Evolutionary conservation across 2,797 vertebrate species (phyloP), one percentile per base, ranked within the genome.

Genomic region (Mergus octosetaceus): DNA sequence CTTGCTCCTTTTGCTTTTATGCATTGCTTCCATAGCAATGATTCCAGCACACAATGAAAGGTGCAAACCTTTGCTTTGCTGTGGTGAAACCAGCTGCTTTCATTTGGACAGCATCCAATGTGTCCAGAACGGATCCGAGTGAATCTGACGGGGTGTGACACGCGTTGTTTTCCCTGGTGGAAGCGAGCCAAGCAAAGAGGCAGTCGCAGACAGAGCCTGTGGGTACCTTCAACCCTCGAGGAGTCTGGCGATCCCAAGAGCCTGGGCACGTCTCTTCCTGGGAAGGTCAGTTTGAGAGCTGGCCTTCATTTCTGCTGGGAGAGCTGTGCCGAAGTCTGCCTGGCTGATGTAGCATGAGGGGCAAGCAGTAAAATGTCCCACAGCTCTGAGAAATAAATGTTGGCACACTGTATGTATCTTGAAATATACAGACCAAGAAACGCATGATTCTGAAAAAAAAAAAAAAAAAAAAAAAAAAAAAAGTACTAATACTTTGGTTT

Each of bases 381-480:
- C 36, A 54, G 34, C 56, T 76, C 56, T 64, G 53, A 82, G 47
- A 89, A 94, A 79, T 74, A 18, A 7, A 4, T 54, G 22, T 36
- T 21, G 75, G 85, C 39, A 38, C 11, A 13, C 3, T 1, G 0
- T 61, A 24, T 53, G 34, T 85, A 87, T 51, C 49, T 51, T 80
- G 65, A 92, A 92, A 87, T 49, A 84, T 10, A 47, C 34, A 83
- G 68, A 75, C 51, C 39, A 64, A 94, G 57, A 93, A 90, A 80
- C 36, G 17, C 54, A n/a, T 11, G 10, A 27, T 93, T 94, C 87
- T n/a, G 28, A 25, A 61, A 54, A 22, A 47, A 47, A 22, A 19
- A 21, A 47, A 45, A 47, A 61, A 47, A 61, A 61, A 57, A 47
- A 21, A 47, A 5, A 18, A 45, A 45, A 45, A 21, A 49, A 80